Conservation (phyloP, 2,113 vertebrate species). For the Odobenus rosmarus region DNA sequence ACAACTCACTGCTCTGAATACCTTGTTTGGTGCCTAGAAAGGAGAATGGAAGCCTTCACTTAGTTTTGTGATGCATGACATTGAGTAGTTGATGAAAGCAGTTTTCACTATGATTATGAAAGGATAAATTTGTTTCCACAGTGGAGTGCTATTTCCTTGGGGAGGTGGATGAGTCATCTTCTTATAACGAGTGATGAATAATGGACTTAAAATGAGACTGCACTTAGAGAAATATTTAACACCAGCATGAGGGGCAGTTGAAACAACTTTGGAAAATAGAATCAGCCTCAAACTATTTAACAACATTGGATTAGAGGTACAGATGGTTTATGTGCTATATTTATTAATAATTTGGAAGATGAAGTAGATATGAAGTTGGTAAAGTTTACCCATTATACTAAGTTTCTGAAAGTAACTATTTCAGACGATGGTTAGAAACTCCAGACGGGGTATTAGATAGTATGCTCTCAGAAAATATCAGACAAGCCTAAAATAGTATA, state of each 20-base stretch:
- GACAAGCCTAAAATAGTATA: not conserved
- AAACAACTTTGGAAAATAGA: conserved; percentile 33
- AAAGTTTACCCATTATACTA: conserved; percentile 18
- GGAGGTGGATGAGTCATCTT: not conserved
- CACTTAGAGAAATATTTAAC: conserved; percentile 44
- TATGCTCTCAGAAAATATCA: not conserved
- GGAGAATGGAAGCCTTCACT: not conserved
- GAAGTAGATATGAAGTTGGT: not conserved
- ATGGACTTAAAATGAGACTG: not conserved
- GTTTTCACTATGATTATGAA: not conserved
- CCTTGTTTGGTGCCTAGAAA: not conserved
- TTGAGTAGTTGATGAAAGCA: not conserved
- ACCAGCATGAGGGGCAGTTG: not conserved
- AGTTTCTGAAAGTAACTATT: not conserved
- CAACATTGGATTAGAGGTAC: conserved; percentile 21
- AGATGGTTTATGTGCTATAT: conserved; percentile 50
- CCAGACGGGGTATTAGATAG: conserved; percentile 32
- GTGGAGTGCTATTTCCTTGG: not conserved
- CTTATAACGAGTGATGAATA: not conserved
- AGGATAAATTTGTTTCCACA: not conserved
- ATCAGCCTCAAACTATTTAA: conserved; percentile 24
- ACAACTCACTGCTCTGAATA: not conserved
- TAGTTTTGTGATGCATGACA: not conserved
- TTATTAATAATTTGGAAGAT: conserved; percentile 61
- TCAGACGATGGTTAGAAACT: conserved; percentile 18